These are phyloP conservation scores for Gouania willdenowi DNA, from an alignment of 2,797 vertebrate species.

Conservation along the genomic window DNA sequence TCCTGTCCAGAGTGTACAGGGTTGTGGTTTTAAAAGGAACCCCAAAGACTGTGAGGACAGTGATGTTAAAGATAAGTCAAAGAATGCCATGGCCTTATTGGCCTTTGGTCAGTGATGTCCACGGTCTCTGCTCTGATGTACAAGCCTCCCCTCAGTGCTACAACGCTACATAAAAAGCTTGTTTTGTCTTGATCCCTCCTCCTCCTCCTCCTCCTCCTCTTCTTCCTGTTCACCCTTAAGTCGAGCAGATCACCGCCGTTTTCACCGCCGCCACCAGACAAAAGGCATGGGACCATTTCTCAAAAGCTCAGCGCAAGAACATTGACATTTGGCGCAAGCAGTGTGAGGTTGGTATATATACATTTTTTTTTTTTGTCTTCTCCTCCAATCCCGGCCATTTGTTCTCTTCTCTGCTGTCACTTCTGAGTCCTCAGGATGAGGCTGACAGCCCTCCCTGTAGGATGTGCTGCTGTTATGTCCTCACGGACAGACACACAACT, in stretches of 20 bases:
- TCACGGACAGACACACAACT: slow-evolving; percentile 39
- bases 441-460: slow-evolving; percentile 17
- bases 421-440: slow-evolving; percentile 19
- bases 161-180: slow-evolving; percentile 94
- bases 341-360: slow-evolving; percentile 96
- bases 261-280: slow-evolving; percentile 97
- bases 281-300: slow-evolving; percentile 99
- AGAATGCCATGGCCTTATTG: too few relatives aligned
- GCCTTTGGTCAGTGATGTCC: slow-evolving; percentile 13
- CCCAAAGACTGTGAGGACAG: too few relatives aligned
- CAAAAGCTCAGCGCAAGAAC: slow-evolving; percentile 99
- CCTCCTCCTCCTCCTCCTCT: background rate
- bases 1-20: too few relatives aligned
- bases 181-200: slow-evolving; percentile 93
- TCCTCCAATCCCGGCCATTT: slow-evolving; percentile 73
- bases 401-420: slow-evolving; percentile 34
- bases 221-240: slow-evolving; percentile 91
- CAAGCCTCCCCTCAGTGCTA: slow-evolving; percentile 69
- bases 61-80: too few relatives aligned
- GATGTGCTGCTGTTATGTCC: slow-evolving; percentile 13
- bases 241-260: slow-evolving; percentile 98
- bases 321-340: slow-evolving; percentile 99
- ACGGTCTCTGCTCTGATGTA: slow-evolving; percentile 81
- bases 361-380: slow-evolving; percentile 75
- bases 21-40: too few relatives aligned